Evolutionary conservation across 2,888 invertebrate species (phyloP), one percentile per base, ranked within the genome.

Genomic region (Seira sanloemensis): DNA sequence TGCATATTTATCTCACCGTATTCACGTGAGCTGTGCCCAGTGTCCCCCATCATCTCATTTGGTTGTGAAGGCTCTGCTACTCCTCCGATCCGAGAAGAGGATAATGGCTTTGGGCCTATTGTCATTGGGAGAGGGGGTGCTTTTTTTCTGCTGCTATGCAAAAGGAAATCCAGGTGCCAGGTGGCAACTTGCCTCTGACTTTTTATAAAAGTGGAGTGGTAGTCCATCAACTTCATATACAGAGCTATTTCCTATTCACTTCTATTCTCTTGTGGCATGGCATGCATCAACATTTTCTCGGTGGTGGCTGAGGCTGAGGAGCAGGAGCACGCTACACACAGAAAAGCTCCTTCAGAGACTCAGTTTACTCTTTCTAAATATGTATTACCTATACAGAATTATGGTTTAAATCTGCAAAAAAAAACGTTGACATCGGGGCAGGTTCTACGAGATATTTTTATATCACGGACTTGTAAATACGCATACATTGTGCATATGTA

Each of bases 131-230:
- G 66, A 50, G 50, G 50, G 73, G 73, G 79, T 72, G 72, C 73
- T 79, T 23, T 58, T 58, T n/a, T n/a, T n/a, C n/a, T n/a, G n/a
- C n/a, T n/a, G n/a, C n/a, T n/a, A n/a, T n/a, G n/a, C 5, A 50
- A 50, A 50, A 37, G 50, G 54, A 26, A 65, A 78, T 62, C 71
- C 72, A 79, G 67, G 54, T 79, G 79, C 79, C 79, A 79, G 72
- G 79, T 73, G 78, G 78, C 24, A 72, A 19, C 78, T 78, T 65
- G 79, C 65, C 66, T 72, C 71, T 78, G 79, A 71, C 78, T 69
- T 71, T 69, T 37, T 71, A n/a, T 50, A 12, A 37, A 50, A 7
- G 1, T 50, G 50, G 16, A 50, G 50, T 12, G 50, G 16, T 50
- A 79, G 72, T 79, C 79, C 72, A 73, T 73, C 79, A 73, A 79